These are phyloP conservation scores for Sarcophaga carnaria DNA, from an alignment of 2,888 invertebrate genomes.

Conservation along the genomic window DNA sequence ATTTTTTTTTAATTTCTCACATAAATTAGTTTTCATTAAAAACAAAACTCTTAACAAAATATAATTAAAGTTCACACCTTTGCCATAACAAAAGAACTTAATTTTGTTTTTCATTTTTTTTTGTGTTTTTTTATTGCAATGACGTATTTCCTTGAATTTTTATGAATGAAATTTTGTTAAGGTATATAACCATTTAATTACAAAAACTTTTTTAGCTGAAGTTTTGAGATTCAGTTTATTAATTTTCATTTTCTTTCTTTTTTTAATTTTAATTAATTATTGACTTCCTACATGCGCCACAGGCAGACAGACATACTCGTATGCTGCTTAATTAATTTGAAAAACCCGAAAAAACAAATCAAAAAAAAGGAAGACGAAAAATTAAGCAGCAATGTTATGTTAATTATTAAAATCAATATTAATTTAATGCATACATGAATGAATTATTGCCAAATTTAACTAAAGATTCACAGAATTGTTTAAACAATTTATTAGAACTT, in stretches of 20 bases:
- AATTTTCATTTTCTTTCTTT: not conserved
- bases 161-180: conserved; percentile 41
- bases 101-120: not conserved
- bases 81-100: conserved; percentile 44
- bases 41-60: not conserved
- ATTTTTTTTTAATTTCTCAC: not conserved
- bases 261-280: not conserved
- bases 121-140: not conserved
- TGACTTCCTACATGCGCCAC: not conserved
- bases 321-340: no score
- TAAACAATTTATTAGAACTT: not conserved
- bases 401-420: conserved; percentile 49
- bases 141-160: conserved; percentile 54
- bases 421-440: not conserved
- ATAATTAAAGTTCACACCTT: conserved; percentile 49
- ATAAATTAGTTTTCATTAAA: not conserved
- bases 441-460: conserved; percentile 11
- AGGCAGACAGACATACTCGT: no score
- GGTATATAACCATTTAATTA: no score
- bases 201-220: conserved; percentile 38
- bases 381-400: conserved; percentile 4
- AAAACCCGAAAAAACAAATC: no score
- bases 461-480: not conserved
- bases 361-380: no score
- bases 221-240: not conserved